Evolutionary conservation across 2,888 invertebrate species (phyloP), one percentile per base, ranked within the genome.

Genomic region (Lithophane semibrunnea): DNA sequence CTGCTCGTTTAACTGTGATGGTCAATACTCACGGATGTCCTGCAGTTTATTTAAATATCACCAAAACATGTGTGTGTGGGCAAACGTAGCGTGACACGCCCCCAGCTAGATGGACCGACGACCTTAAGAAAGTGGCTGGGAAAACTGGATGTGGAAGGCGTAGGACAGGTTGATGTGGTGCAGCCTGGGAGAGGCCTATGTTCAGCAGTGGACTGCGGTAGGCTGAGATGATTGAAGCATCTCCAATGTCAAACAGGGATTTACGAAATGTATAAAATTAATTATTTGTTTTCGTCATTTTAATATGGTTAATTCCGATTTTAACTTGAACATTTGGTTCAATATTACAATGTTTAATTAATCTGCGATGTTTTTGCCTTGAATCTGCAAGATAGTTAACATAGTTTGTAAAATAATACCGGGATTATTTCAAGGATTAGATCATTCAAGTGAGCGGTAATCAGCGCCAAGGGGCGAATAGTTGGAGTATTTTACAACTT

Each of bases 1-100:
- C 80, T 85, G 90, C 87, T 90, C 91, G 83, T 85, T 88, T 77
- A 79, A 80, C 79, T 84, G 86, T 84, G 86, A 84, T 88, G 88
- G 90, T 89, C 89, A 47, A 64, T 52, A 64, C 56, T 68, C 29
- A 68, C 21, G 66, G 54, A 58, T 37, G n/a, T 44, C 42, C 73
- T 42, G 4, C 56, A 64, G 63, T 69, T 69, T 70, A 54, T 74
- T 16, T 29, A 58, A 88, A 84, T 88, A 89, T 86, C 83, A n/a
- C 13, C 2, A 60, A 52, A 58, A 79, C 74, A 56, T 66, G 42
- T 2, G 37, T 2, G 37, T 37, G 3, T 3, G 37, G 37, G 37
- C 37, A 37, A 37, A 3, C 37, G 3, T 37, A 37, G 37, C 37
- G 2, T 37, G 2, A 37, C 37, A 37, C 37, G 37, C 37, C 37